Evolutionary conservation across 2,888 invertebrate species (phyloP).

Genomic region (Ophioninae sp.): DNA sequence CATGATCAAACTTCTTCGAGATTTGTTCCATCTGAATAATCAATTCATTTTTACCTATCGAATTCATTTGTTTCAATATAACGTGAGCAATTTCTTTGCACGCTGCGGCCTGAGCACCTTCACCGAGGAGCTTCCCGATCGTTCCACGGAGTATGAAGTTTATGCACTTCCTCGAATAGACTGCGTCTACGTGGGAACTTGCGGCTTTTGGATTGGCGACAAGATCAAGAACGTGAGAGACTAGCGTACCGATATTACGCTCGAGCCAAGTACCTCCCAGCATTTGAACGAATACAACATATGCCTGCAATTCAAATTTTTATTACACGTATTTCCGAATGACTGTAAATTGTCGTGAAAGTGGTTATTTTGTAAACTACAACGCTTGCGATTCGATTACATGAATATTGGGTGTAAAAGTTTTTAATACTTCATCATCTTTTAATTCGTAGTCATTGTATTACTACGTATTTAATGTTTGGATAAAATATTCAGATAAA

Average conservation of each 20-base stretch:
- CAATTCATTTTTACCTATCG: slow-evolving; percentile 83
- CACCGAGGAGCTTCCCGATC: slow-evolving; percentile 96
- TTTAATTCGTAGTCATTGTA: no score
- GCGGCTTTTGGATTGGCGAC: slow-evolving; percentile 98
- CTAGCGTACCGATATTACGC: slow-evolving; percentile 91
- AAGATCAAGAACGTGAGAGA: slow-evolving; percentile 95
- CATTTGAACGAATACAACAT: slow-evolving; percentile 96
- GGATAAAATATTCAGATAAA: no score
- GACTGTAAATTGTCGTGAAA: not conserved
- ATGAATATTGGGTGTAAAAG: no score
- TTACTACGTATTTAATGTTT: no score
- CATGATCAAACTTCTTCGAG: not conserved
- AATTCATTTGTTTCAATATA: slow-evolving; percentile 96
- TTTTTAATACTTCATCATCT: no score
- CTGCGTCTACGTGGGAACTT: slow-evolving; percentile 98
- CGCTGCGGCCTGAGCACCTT: slow-evolving; percentile 97
- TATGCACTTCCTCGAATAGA: slow-evolving; percentile 98
- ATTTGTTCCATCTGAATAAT: not conserved
- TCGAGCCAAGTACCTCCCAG: slow-evolving; percentile 98
- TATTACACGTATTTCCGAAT: not conserved
- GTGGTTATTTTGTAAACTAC: not conserved
- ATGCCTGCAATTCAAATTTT: slow-evolving; percentile 92
- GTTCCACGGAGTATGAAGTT: slow-evolving; percentile 96
- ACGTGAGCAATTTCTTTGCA: slow-evolving; percentile 96
- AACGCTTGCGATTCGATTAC: no score